phyloP scores from a whole-genome alignment of 2,797 vertebrate genomes.

The Coluber constrictor region DNA sequence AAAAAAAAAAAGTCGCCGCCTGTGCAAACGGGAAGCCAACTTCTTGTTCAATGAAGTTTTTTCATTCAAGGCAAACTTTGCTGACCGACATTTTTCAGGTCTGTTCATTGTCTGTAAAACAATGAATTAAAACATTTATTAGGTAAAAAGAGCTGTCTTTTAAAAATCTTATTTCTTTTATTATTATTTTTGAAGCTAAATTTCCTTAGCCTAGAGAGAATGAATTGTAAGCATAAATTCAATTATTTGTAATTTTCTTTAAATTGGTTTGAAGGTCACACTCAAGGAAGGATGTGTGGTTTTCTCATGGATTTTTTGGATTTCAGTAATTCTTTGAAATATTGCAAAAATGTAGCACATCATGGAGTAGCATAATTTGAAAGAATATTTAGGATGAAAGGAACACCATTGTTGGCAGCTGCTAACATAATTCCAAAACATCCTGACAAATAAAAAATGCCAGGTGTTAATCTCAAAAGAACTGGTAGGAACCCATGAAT shows the following conservation, averaged over 20 bases:
- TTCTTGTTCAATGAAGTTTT: conserved; percentile 89
- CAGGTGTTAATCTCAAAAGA: background rate
- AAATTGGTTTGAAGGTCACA: background rate
- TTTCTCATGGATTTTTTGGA: background rate
- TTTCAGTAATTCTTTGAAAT: background rate
- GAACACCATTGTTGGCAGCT: background rate
- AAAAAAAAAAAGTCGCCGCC: conserved; percentile 73
- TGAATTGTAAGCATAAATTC: background rate
- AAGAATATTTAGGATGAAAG: background rate
- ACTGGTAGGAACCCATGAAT: background rate
- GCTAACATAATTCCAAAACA: background rate
- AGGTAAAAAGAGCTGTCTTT: conserved; percentile 48
- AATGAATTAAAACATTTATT: conserved; percentile 61
- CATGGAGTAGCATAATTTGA: background rate
- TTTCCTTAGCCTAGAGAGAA: conserved; percentile 37
- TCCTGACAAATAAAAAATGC: background rate
- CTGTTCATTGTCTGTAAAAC: conserved; percentile 86
- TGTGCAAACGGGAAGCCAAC: conserved; percentile 94
- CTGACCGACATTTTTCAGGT: conserved; percentile 87
- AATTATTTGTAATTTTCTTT: background rate
- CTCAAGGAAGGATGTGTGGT: background rate
- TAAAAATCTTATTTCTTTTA: conserved; percentile 32
- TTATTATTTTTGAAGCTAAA: conserved; percentile 53
- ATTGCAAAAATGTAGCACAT: background rate
- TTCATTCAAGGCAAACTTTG: conserved; percentile 95